Base-by-base conservation (phyloP, 2,797 vertebrate species). In the Myripristis jacobus region DNA sequence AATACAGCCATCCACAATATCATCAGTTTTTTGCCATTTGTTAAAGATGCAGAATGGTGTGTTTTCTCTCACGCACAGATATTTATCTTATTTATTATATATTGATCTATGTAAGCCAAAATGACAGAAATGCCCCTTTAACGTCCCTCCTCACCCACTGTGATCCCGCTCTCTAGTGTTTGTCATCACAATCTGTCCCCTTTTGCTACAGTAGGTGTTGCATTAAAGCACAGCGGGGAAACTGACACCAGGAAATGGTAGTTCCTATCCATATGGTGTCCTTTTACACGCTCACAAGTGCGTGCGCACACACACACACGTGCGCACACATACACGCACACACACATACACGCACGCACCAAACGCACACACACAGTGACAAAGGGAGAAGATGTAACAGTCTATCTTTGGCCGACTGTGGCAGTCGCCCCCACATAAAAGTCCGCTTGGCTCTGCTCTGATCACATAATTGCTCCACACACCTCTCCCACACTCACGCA, bases 391-490 rank as follows among this genome's bases (percentile, higher is more conserved):
- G 69, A 81, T 88, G 82, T 85, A 86, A 82, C 65, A 83, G 80
- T 34, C 78, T 79, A 83, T 88, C 87, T 87, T 83, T 86, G 82
- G 77, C 77, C 27, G 48, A 75, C 82, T 83, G 77, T 64, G 77
- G 65, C 66, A 2, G 47, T 81, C 88, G 78, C 91, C 89, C 91
- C 89, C 87, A 91, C 89, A 77, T 89, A 87, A 89, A 90, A 84
- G 88, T 89, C 79, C 81, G 85, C 82, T 91, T 90, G 91, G 89
- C 89, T 90, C 79, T 68, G 75, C 85, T 88, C 79, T 91, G 88
- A 91, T 91, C 88, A 82, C 75, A 89, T 90, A 91, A 92, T 92
- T 91, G 85, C 85, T 81, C 63, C 67, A 78, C 54, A 69, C 70
- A 69, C 81, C 86, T 64, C 73, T 80, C 83, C 78, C 85, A 57